Percentiles rank a stretch among this genome's conserved stretches.
Conservation (phyloP, 2,888 invertebrate species). For the Pristionchus maxplancki region DNA sequence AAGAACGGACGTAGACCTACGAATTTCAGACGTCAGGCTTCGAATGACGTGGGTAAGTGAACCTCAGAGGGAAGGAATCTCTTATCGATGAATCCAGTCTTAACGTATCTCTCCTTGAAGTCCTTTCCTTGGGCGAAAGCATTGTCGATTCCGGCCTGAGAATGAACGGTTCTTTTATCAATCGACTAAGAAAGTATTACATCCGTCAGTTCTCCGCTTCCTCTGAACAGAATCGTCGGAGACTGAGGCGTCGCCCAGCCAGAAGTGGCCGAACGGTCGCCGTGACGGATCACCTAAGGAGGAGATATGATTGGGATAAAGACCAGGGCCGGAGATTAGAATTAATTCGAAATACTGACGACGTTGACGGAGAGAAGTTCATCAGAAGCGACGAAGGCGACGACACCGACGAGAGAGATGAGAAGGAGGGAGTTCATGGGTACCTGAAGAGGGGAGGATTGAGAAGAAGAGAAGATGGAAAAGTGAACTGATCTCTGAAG, state of each 20-base stretch:
- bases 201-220: slow-evolving; percentile 1
- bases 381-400: background rate
- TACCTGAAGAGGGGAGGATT: background rate
- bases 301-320: background rate
- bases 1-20: slow-evolving; percentile 26
- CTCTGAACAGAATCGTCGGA: background rate
- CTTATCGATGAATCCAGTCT: slow-evolving; percentile 42
- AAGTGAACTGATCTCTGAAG: background rate
- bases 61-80: slow-evolving; percentile 15
- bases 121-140: background rate
- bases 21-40: background rate
- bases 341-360: background rate
- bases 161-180: background rate
- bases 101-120: slow-evolving; percentile 21
- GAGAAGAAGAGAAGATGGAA: background rate
- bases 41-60: background rate
- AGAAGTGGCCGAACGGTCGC: background rate
- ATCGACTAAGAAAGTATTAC: background rate
- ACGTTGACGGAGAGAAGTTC: slow-evolving; percentile 23
- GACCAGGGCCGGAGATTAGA: background rate
- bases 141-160: slow-evolving; percentile 38
- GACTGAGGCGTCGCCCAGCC: background rate
- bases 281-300: slow-evolving; percentile 17
- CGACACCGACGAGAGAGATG: background rate
- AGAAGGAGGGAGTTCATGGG: background rate